Conservation (phyloP, 2,888 invertebrate genomes). For the Pristionchus maxplancki region DNA sequence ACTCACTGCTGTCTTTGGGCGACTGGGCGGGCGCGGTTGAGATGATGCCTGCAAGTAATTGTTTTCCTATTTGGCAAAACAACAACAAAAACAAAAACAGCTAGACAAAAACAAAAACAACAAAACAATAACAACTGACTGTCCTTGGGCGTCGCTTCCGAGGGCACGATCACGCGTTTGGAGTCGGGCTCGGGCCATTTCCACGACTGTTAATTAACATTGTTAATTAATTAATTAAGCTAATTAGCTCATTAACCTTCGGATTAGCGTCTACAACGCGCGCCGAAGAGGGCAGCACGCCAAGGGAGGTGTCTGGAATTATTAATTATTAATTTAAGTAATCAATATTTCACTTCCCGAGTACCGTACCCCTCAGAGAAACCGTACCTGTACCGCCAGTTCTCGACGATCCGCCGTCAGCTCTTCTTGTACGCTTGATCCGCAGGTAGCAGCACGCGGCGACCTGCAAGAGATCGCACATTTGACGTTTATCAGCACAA, state of each 20-base stretch:
- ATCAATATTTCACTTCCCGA: no score
- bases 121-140: neutral
- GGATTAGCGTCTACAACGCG: neutral
- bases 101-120: no score
- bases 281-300: neutral
- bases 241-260: neutral
- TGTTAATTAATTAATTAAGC: neutral
- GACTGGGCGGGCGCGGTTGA: no score
- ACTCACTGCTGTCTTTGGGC: no score
- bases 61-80: no score
- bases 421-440: neutral
- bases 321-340: neutral
- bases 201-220: neutral
- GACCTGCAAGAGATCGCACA: neutral
- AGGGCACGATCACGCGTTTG: neutral
- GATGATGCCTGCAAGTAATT: no score
- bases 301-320: neutral
- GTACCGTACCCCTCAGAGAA: no score
- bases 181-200: neutral
- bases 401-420: no score
- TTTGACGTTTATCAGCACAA: neutral
- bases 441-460: neutral
- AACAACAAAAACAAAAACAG: no score
- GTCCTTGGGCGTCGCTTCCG: neutral
- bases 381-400: no score